phyloP scores from a whole-genome alignment of 2,888 invertebrate genomes.

The Rapana venosa region DNA sequence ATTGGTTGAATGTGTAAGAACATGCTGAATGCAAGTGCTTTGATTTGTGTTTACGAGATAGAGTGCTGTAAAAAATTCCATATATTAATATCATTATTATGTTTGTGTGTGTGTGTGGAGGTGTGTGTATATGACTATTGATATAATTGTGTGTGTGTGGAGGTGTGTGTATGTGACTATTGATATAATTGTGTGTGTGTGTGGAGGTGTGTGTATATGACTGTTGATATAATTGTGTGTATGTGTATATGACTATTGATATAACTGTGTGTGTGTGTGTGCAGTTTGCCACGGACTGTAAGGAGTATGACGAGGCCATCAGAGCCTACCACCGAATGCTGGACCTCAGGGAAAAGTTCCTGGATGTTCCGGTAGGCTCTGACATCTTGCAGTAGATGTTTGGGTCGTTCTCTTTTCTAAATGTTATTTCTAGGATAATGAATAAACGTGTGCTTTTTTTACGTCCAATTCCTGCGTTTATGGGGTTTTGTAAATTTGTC shows the following conservation, averaged over 20 bases:
- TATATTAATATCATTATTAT: too few species aligned
- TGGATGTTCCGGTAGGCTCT: slow-evolving; percentile 83
- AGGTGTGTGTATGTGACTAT: too few species aligned
- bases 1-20: background rate
- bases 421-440: too few species aligned
- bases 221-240: background rate
- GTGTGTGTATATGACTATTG: background rate
- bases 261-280: background rate
- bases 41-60: too few species aligned
- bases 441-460: too few species aligned
- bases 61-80: background rate
- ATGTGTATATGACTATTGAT: background rate
- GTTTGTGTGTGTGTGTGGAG: too few species aligned
- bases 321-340: slow-evolving; percentile 90
- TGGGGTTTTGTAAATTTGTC: background rate
- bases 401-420: too few species aligned
- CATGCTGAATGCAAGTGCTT: background rate
- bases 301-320: slow-evolving; percentile 90
- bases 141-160: background rate
- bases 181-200: background rate
- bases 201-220: background rate
- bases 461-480: background rate
- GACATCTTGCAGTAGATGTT: too few species aligned
- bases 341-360: slow-evolving; percentile 88
- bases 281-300: slow-evolving; percentile 89